phyloP scores from a whole-genome alignment of 2,888 invertebrate genomes.

The Pocota personata region DNA sequence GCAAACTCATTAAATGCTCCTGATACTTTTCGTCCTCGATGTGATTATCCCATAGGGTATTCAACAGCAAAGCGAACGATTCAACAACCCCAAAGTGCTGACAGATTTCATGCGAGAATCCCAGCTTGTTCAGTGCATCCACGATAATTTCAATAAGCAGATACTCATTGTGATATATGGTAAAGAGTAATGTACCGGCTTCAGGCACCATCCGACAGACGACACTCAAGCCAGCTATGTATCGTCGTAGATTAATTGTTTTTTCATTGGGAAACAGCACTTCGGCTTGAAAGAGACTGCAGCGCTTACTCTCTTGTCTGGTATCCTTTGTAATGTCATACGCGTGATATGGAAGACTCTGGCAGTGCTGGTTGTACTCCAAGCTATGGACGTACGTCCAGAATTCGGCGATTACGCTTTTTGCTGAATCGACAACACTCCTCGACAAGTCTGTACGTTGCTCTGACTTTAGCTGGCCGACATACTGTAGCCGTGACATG shows the following conservation, averaged over 20 bases:
- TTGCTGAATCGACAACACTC: conserved; percentile 75
- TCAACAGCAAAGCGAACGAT: conserved; percentile 77
- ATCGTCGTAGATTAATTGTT: conserved; percentile 78
- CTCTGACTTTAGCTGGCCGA: conserved; percentile 20
- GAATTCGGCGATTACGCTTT: conserved; percentile 79
- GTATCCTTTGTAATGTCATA: conserved; percentile 75
- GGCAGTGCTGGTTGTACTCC: conserved; percentile 77
- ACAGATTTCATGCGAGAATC: conserved; percentile 78
- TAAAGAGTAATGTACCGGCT: conserved; percentile 73
- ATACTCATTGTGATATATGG: conserved; percentile 76
- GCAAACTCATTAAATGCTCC: conserved; percentile 76
- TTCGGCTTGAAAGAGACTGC: conserved; percentile 75
- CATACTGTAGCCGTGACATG: conserved; percentile 76
- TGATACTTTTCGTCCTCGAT: conserved; percentile 31
- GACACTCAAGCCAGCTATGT: conserved; percentile 77
- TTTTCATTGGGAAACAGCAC: conserved; percentile 76
- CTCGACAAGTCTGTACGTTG: conserved; percentile 25
- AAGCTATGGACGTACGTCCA: conserved; percentile 79
- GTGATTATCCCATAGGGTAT: conserved; percentile 71
- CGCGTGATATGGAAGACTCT: conserved; percentile 77
- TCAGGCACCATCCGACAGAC: conserved; percentile 76
- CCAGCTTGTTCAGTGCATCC: conserved; percentile 78
- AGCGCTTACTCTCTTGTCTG: conserved; percentile 1
- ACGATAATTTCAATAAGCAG: conserved; percentile 77
- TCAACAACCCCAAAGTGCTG: conserved; percentile 79